Evolutionary conservation across 1,140 invertebrate genomes (phyloP), one percentile per base, ranked within the genome.

Genomic region (Lasioglossum baleicum): DNA sequence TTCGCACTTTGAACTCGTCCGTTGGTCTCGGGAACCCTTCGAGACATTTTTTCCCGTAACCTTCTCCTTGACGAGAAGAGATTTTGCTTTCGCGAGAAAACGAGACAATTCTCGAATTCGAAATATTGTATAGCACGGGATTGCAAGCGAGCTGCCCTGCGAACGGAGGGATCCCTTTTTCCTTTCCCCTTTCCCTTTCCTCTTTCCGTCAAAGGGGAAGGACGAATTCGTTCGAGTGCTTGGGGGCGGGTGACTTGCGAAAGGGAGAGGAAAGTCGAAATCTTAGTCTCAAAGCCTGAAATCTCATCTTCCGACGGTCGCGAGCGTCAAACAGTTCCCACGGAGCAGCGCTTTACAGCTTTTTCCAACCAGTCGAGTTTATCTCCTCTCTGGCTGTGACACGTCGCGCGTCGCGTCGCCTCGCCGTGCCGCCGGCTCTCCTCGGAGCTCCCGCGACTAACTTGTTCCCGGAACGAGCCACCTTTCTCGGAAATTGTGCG

Each of bases 211-310:
- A 64, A 69, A 67, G 31, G 53, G 13, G 26, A 60, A 35, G 20
- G n/a, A 48, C 11, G 69, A 79, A 56, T 66, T 48, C 44, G 31
- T 42, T 53, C 58, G 68, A 78, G 60, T 65, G 40, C 44, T 42
- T 60, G 26, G 8, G 2, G 26, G 40, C 2, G 3, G 13, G 51
- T 48, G 44, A 53, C 13, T 13, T 13, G 51, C 13, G 35, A 11
- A 63, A 73, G 56, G 22, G 20, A 22, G 53, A 64, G 40, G 31
- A 44, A 73, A 79, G 76, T 73, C 56, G 61, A 44, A 77, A 79
- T 64, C 80, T 71, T 71, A 79, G 51, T 79, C 75, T 35, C 61
- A 72, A 79, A 82, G 80, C 71, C 17, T 53, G 80, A 60, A 82
- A 82, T 82, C 75, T 82, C 75, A 77, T 82, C 75, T 69, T 70